Base-by-base conservation (phyloP, 2,113 vertebrate species). In the Ammospiza caudacuta region DNA sequence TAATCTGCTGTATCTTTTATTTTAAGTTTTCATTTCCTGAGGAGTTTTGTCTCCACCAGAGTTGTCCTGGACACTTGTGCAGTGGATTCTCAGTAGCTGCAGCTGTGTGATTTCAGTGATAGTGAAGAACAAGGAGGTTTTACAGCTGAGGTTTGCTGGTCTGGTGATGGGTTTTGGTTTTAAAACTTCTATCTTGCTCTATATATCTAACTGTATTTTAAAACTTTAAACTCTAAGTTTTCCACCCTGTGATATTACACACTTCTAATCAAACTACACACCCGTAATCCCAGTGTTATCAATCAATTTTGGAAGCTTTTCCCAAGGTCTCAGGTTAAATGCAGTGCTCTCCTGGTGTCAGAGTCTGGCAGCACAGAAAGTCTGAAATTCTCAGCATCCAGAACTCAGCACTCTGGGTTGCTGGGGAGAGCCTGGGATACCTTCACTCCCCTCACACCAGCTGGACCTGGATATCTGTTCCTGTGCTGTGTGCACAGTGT, bases 1-100 rank as follows among this genome's bases (percentile, higher is more conserved):
- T 72, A 24, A 68, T 76, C 55, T 61, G 11, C 12, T 54, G 3
- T 33, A 15, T 63, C 39, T 86, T 83, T 87, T 46, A 17, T 84
- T 89, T 54, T 47, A 73, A 79, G 57, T 64, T 85, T 90, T 92
- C 16, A 64, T 94, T 83, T 94, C 79, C 87, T 66, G 20, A 44
- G 12, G 51, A 41, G 19, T 39, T 62, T 8, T 8, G 5, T 86
- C 82, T 90, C 55, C 44, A 46, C 16, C 18, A 9, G 55, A 75
- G 64, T n/a, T 83, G 46, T 37, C 68, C 46, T 68, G 70, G 43
- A 54, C 72, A 24, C 35, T 95, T 61, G 21, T 47, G 9, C 47
- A 44, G 52, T 33, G 81, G 27, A 70, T 24, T 74, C 95, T 70
- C 39, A 11, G 49, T 35, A 57, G 29, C 74, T 82, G 76, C 57